Evolutionary conservation across 1,140 invertebrate genomes (phyloP), one percentile per base, ranked within the genome.

Genomic region (Paraescarpia echinospica): DNA sequence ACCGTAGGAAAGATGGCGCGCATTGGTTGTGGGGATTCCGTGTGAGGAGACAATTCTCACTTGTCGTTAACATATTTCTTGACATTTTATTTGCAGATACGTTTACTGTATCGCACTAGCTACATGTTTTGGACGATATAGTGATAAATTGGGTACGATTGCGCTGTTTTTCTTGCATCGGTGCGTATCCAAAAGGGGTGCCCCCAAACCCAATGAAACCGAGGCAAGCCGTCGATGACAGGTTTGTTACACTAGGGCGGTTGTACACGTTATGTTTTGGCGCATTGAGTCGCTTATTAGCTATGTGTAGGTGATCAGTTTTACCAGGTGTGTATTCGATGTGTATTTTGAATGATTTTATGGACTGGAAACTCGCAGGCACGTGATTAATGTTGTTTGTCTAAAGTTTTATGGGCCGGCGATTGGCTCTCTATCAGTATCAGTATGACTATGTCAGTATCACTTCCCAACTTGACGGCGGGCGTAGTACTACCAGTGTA

Each of bases 151-250:
- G 0, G 27, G 59, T 77, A 31, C 59, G 59, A 27, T 77, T 77
- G 59, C 4, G 59, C 59, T 0, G 59, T 77, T 77, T 77, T 77
- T 77, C 59, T 77, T 77, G 59, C 59, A 77, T 77, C 22, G 14
- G 27, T 77, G 59, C 22, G 59, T 77, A 77, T 77, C 59, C 59
- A 77, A 77, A 77, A 77, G 59, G 59, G 59, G 59, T 77, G 59
- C 59, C 59, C 59, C 59, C 59, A 77, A 77, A 77, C 59, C 59
- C 59, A 77, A 77, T 77, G 59, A 77, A 77, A 77, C 59, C 59
- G 59, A 77, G 59, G 59, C 59, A 77, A 77, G 59, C 59, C 27
- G 59, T 77, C 59, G 59, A 77, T 77, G 59, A 77, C 59, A 77
- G 59, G 59, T 77, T 77, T 77, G 59, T 77, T 77, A 77, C 59